Conservation (phyloP, 2,113 vertebrate species). For the Oncorhynchus keta region DNA sequence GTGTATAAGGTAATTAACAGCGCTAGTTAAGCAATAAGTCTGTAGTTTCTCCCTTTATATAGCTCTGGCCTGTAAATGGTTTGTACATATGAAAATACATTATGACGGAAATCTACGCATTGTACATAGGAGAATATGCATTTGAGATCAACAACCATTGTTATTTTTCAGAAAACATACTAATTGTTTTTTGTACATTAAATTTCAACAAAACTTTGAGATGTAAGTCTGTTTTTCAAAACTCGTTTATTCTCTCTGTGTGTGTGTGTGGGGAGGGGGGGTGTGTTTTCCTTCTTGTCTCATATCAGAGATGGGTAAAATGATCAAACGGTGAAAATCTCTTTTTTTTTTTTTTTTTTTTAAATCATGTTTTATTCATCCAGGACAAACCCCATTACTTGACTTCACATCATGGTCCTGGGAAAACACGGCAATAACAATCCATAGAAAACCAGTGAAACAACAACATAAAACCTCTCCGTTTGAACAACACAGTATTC, state of each 20-base stretch:
- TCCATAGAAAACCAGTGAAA: constrained; percentile 64
- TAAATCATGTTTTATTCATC: constrained; percentile 50
- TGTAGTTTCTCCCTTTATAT: constrained; percentile 74
- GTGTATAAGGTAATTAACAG: constrained; percentile 63
- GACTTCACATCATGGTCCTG: constrained; percentile 53
- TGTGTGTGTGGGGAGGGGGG: background rate
- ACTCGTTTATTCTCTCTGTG: background rate
- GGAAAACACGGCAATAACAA: constrained; percentile 61
- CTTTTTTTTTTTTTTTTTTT: background rate
- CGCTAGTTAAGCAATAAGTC: constrained; percentile 80
- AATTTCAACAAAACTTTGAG: constrained; percentile 55
- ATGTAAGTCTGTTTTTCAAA: constrained; percentile 1
- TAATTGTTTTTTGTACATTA: constrained; percentile 77
- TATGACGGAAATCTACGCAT: constrained; percentile 46
- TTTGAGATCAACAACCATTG: constrained; percentile 71
- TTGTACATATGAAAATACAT: constrained; percentile 66
- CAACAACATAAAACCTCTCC: constrained; percentile 40
- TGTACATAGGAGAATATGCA: constrained; percentile 70
- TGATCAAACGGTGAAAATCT: background rate
- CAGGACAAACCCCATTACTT: constrained; percentile 44
- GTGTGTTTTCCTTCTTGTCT: background rate
- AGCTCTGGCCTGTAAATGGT: constrained; percentile 69
- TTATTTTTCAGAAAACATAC: constrained; percentile 77
- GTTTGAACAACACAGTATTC: constrained; percentile 66
- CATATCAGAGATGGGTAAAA: background rate